phyloP scores from a whole-genome alignment of 2,888 invertebrate species.

The Sussaba pulchella region DNA sequence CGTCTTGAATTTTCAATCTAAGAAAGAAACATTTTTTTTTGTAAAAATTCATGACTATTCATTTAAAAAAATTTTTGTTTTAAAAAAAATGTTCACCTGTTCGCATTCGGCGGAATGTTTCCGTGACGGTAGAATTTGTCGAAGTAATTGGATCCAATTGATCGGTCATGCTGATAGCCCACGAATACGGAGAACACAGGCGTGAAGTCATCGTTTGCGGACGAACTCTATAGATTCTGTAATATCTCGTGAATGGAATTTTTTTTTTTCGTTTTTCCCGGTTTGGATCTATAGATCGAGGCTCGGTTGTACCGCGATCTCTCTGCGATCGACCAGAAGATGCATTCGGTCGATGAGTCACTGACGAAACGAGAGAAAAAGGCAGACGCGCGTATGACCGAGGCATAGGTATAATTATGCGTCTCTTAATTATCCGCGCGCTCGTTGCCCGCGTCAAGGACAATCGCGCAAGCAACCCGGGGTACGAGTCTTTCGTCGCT shows the following conservation, averaged over 20 bases:
- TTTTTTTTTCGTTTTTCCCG: neutral
- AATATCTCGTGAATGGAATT: conserved; percentile 15
- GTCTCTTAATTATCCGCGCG: conserved; percentile 62
- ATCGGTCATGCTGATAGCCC: neutral
- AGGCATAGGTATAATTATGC: conserved; percentile 54
- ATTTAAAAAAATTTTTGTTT: too few relatives aligned
- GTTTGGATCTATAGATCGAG: conserved; percentile 7
- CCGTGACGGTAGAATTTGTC: neutral
- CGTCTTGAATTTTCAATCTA: neutral
- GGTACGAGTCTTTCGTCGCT: conserved; percentile 24
- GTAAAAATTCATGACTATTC: too few relatives aligned
- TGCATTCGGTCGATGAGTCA: conserved; percentile 58
- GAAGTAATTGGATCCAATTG: conserved; percentile 9
- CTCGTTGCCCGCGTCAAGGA: conserved; percentile 55
- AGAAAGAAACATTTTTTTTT: too few relatives aligned
- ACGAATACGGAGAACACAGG: neutral
- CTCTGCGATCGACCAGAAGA: conserved; percentile 29
- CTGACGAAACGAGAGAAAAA: conserved; percentile 38
- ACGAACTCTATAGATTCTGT: neutral
- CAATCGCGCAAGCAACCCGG: conserved; percentile 39
- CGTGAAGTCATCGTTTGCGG: conserved; percentile 16
- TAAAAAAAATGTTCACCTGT: conserved; percentile 1
- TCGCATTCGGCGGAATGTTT: neutral
- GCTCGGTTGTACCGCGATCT: conserved; percentile 4
- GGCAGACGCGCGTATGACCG: conserved; percentile 19